Evolutionary conservation across 2,888 invertebrate species (phyloP), one percentile per base, ranked within the genome.

Genomic region (Spilarctia lutea): DNA sequence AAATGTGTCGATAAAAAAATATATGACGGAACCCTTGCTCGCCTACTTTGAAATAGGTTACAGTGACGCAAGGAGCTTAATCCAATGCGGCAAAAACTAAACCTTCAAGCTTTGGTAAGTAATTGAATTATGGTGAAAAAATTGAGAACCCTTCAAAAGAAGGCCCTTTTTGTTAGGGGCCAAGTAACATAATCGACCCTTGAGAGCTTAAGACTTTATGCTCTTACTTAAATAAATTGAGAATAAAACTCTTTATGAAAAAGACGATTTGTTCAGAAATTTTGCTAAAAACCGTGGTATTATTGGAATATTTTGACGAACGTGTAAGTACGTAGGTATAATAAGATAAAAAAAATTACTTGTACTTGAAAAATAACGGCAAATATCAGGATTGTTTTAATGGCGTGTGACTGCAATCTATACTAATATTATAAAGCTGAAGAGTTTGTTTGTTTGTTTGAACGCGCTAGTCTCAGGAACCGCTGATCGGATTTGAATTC

Each of bases 1-100:
- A 85, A 88, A 87, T 83, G 84, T 85, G 81, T 83, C 85, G 81
- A 86, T 88, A 88, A 84, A 88, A 69, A 88, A 87, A 86, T 84
- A 86, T 85, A 85, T 82, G 84, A 84, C 79, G 80, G 80, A 83
- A 83, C 81, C 85, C 83, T 84, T 79, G 81, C 77, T 74, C 73
- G 77, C 77, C 81, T 78, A 76, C 80, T 67, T 72, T 77, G 78
- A 83, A 85, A 82, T 81, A 82, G 82, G 81, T 81, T 81, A 85
- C 77, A 75, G 76, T 83, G 81, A 79, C 83, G 79, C 78, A 79
- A 78, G 76, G 77, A 75, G 76, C 83, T 81, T 78, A 81, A 81
- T 83, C 79, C 78, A 45, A 75, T 80, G 85, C 84, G 81, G 76
- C 79, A 81, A 83, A 85, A 82, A 63, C 52, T 56, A 81, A 39